These are phyloP conservation scores for Sander lucioperca DNA, from an alignment of 2,113 vertebrate genomes.

Conservation along the genomic window DNA sequence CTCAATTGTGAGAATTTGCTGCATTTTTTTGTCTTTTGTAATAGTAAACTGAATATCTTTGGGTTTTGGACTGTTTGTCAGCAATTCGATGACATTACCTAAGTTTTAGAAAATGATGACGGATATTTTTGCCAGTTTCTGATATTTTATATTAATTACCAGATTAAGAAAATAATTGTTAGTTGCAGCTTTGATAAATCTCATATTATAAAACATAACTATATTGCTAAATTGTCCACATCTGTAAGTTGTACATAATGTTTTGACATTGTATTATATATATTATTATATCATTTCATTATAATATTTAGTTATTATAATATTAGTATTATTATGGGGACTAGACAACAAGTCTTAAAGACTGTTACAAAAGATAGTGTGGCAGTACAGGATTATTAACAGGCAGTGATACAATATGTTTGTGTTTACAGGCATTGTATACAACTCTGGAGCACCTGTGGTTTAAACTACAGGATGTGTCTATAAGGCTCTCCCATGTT, in stretches of 20 bases:
- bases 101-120: neutral
- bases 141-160: neutral
- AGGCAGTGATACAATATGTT: neutral
- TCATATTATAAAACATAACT: neutral
- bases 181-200: neutral
- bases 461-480: slow-evolving; percentile 59
- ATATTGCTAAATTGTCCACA: neutral
- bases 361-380: neutral
- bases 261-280: neutral
- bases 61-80: neutral
- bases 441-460: slow-evolving; percentile 16
- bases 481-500: slow-evolving; percentile 15
- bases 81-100: neutral
- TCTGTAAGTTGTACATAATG: neutral
- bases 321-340: neutral
- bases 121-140: neutral
- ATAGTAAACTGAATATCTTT: neutral
- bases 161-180: neutral
- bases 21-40: neutral
- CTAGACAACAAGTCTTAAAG: neutral
- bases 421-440: slow-evolving; percentile 20
- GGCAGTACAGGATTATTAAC: neutral
- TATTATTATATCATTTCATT: neutral
- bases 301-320: no score
- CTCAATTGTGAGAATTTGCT: neutral